Conservation (phyloP, 2,113 vertebrate species). For the Petaurus breviceps region DNA sequence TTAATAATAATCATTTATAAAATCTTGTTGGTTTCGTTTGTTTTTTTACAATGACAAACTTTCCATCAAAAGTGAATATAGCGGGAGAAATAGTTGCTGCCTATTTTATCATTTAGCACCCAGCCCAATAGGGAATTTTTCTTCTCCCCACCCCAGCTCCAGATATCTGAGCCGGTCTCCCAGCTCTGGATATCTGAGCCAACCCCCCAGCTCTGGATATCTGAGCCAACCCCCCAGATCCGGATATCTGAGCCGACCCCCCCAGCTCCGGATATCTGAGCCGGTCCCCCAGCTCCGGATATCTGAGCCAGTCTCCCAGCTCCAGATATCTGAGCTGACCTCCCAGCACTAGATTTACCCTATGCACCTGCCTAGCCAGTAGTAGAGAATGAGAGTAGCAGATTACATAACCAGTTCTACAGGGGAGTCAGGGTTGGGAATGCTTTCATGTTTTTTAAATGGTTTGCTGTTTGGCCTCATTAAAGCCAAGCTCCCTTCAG, state of each 20-base stretch:
- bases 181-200: constrained; percentile 52
- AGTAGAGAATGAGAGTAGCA: constrained; percentile 60
- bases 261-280: constrained; percentile 58
- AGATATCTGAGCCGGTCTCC: constrained; percentile 47
- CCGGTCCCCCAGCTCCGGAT: constrained; percentile 52
- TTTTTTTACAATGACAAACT: constrained; percentile 74
- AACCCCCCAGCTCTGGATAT: constrained; percentile 43
- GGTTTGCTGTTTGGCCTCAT: constrained; percentile 81
- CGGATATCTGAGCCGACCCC: no score
- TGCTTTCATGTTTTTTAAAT: constrained; percentile 83
- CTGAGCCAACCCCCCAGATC: constrained; percentile 32
- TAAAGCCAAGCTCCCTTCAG: constrained; percentile 80
- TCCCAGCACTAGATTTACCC: constrained; percentile 65
- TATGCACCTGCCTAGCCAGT: constrained; percentile 60
- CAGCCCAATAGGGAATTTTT: constrained; percentile 54
- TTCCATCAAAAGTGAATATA: constrained; percentile 63
- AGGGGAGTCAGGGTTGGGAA: constrained; percentile 66
- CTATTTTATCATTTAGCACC: constrained; percentile 63
- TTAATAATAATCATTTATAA: constrained; percentile 43
- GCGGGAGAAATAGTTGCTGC: constrained; percentile 51
- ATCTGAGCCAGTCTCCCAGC: no score
- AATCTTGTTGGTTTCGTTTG: constrained; percentile 35
- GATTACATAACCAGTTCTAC: constrained; percentile 56
- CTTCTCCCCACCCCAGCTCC: constrained; percentile 50
- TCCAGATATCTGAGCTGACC: constrained; percentile 52